Evolutionary conservation across 1,140 invertebrate genomes (phyloP), one percentile per base, ranked within the genome.

Genomic region (Thrips palmi): DNA sequence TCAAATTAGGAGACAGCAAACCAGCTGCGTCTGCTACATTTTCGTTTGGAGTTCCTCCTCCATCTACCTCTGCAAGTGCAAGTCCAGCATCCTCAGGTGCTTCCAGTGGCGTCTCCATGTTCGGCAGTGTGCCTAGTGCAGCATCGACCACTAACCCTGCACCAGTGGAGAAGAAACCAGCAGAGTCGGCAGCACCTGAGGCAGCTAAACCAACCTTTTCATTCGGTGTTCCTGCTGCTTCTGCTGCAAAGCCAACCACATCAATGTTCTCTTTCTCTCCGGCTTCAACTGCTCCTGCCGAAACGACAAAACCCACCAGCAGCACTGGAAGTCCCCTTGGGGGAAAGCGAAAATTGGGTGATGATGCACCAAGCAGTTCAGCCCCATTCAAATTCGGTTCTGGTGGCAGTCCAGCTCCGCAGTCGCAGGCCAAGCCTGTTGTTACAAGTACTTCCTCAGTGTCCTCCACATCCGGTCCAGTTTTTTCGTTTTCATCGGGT

Each of bases 1-100:
- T 39, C 14, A 39, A 39, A 20, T 30, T 39, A 31, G 37, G 27
- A 17, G 23, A 25, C 12, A 19, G 28, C n/a, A 39, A 39, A 31
- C 20, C 37, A 12, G 19, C 32, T 15, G 3, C 37, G 11, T 30
- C 25, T n/a, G 19, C 18, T 12, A 21, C 7, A 12, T 20, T n/a
- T n/a, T n/a, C 37, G 17, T 18, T 11, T 12, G 23, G 37, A 31
- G 5, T 39, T 2, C 23, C 24, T 15, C 11, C 25, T 19, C n/a
- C 27, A 4, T 22, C 4, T 22, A 5, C 37, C 3, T 21, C 30
- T 10, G 32, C 30, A 18, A 31, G 21, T n/a, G 21, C 22, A n/a
- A 20, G 4, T 30, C 32, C 32, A 4, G 18, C 12, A 8, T 30
- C 27, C n/a, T 19, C 4, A 15, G 19, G 8, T n/a, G 37, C 30